Conservation (phyloP, 2,888 invertebrate species). For the Calephelis perditalis region DNA sequence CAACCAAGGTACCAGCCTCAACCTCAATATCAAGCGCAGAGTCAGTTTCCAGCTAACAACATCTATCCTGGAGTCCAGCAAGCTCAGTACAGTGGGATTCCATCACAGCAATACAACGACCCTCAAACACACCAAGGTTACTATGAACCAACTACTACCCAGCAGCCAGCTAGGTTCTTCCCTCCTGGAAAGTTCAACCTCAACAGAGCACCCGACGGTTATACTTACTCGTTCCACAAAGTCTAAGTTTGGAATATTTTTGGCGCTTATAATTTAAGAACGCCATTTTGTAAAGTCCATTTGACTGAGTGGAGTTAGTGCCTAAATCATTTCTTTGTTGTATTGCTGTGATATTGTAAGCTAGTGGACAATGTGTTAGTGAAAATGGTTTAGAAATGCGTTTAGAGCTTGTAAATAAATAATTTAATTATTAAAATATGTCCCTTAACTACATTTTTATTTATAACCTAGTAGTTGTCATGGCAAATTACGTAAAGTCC, state of each 20-base stretch:
- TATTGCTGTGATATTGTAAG: conserved; percentile 76
- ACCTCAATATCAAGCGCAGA: conserved; percentile 51
- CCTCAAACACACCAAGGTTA: conserved; percentile 65
- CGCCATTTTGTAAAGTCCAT: conserved; percentile 65
- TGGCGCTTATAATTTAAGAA: conserved; percentile 58
- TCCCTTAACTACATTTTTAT: conserved; percentile 13
- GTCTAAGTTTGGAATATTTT: conserved; percentile 59
- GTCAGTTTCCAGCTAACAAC: conserved; percentile 58
- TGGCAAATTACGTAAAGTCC: too few species aligned
- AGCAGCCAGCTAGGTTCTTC: conserved; percentile 85
- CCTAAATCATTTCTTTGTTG: conserved; percentile 70
- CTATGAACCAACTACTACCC: conserved; percentile 80
- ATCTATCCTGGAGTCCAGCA: conserved; percentile 70
- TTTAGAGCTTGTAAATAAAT: conserved; percentile 68
- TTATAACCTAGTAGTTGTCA: neutral
- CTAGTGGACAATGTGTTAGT: conserved; percentile 66
- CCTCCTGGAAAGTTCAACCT: conserved; percentile 91
- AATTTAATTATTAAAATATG: conserved; percentile 16
- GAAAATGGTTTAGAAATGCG: conserved; percentile 47
- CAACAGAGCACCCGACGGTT: conserved; percentile 92
- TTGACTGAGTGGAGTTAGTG: conserved; percentile 47
- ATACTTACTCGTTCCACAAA: conserved; percentile 90
- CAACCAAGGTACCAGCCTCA: conserved; percentile 50
- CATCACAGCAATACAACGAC: conserved; percentile 50
- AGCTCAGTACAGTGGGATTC: conserved; percentile 69